phyloP scores from a whole-genome alignment of 1,140 invertebrate species.

The Aphis gossypii region DNA sequence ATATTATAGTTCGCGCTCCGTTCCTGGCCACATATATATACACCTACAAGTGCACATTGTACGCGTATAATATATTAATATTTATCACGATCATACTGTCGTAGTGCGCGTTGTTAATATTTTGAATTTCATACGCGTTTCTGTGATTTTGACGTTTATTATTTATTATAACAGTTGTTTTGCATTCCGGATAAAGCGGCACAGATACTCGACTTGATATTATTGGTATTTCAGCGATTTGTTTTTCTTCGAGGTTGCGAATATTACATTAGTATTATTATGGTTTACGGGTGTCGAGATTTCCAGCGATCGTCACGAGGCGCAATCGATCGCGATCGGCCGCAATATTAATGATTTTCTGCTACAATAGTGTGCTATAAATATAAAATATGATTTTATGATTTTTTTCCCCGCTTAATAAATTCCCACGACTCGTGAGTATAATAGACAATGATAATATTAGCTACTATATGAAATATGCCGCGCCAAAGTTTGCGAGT shows the following conservation, averaged over 20 bases:
- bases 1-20: not conserved
- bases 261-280: too few species aligned
- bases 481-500: not conserved
- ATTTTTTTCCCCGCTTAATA: not conserved
- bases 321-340: too few species aligned
- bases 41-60: not conserved
- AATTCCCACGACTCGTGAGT: not conserved
- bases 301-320: too few species aligned
- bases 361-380: too few species aligned
- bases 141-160: not conserved
- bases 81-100: not conserved
- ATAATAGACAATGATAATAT: too few species aligned
- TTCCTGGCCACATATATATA: not conserved
- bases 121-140: not conserved
- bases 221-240: too few species aligned
- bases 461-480: too few species aligned
- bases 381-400: not conserved
- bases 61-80: not conserved
- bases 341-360: too few species aligned
- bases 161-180: not conserved
- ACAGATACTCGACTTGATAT: too few species aligned
- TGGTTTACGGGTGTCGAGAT: too few species aligned
- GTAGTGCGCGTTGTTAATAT: not conserved
- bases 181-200: not conserved
- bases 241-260: too few species aligned